These are phyloP conservation scores for Tetrapedia diversipes DNA, from an alignment of 2,888 invertebrate genomes.

Conservation along the genomic window DNA sequence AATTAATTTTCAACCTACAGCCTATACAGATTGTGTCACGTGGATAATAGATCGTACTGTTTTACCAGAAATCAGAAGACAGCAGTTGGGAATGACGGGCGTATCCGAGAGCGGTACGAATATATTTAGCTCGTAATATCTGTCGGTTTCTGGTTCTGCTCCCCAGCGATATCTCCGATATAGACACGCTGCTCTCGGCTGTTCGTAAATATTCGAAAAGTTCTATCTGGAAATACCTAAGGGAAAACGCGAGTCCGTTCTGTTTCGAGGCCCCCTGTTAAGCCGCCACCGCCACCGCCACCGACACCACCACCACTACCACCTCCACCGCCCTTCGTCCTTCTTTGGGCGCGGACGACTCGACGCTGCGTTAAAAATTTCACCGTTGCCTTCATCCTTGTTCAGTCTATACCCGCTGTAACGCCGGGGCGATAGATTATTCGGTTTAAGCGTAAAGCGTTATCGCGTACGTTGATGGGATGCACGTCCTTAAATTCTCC, in stretches of 20 bases:
- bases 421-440: too few relatives aligned
- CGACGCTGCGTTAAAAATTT: too few relatives aligned
- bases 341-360: too few relatives aligned
- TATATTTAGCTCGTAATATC: constrained; percentile 43
- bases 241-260: neutral
- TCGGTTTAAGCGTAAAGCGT: too few relatives aligned
- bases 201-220: constrained; percentile 53
- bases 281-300: neutral
- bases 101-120: neutral
- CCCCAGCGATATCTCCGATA: constrained; percentile 21
- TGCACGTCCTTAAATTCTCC: constrained; percentile 24
- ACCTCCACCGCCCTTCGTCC: too few relatives aligned
- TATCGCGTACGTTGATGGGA: too few relatives aligned
- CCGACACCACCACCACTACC: too few relatives aligned
- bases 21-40: neutral
- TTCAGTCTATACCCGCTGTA: too few relatives aligned
- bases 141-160: constrained; percentile 28
- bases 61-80: too few relatives aligned
- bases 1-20: constrained; percentile 30
- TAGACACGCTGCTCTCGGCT: constrained; percentile 6
- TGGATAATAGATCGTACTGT: neutral
- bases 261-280: neutral
- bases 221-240: constrained; percentile 22
- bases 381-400: too few relatives aligned
- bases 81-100: neutral